Evolutionary conservation across 2,797 vertebrate species (phyloP), one percentile per base, ranked within the genome.

Genomic region (Tarsius wallacei): DNA sequence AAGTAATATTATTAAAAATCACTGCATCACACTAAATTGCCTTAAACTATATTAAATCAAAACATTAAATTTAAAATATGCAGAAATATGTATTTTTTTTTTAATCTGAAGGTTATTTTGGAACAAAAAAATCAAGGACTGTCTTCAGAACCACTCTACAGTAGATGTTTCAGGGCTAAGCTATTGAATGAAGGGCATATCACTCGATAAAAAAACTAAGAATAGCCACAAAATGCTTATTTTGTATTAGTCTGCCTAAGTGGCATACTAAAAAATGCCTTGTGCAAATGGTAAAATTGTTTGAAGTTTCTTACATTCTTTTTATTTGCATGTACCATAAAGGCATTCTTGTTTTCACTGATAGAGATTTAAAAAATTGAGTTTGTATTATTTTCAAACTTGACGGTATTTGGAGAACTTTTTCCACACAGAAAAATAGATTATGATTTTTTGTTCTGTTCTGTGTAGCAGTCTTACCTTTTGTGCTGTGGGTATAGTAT

Each of bases 301-400:
- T 82, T 93, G 24, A 63, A 51, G 16, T 61, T 36, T 85, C 53
- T 92, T 87, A 47, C 0, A 51, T 61, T 93, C 49, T 87, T 71
- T 73, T 26, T 85, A 6, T 13, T 53, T 74, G 55, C 6, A 36
- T 70, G 66, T 21, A 1, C 5, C 19, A 77, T 89, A 93, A 85
- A 47, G 4, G 10, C 64, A 71, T 3, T 49, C 22, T 87, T 28
- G 4, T 4, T 47, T 87, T 84, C 31, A 57, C 17, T 57, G 59
- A 77, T n/a, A 78, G 16, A 87, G 21, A 85, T 14, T 42, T 42
- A 42, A 85, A 57, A 93, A 81, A 63, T 21, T 77, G 42, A 87
- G 7, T 85, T 64, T 83, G 12, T 49, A 61, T 77, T 68, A 70
- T 85, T 91, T 92, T 89, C 22, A 68, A 74, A 64, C 16, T 94